Conservation (phyloP, 2,113 vertebrate genomes). For the Ceratotherium simum region DNA sequence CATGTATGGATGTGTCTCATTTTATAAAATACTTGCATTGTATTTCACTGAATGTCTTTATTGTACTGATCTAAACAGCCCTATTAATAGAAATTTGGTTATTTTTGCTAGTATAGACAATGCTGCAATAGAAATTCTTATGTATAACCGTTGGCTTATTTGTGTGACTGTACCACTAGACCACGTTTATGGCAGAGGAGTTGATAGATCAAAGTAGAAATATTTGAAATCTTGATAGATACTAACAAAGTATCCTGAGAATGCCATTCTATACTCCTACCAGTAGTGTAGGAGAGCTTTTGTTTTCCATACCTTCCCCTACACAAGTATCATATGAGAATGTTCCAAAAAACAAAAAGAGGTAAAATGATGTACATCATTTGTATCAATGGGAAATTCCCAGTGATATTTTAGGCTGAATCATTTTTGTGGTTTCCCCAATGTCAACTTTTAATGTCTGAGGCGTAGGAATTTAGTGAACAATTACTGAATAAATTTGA, state of each 20-base stretch:
- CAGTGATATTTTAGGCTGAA: neutral
- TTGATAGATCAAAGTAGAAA: neutral
- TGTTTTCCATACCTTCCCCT: neutral
- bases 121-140: neutral
- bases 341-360: slow-evolving; percentile 1
- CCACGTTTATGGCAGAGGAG: neutral
- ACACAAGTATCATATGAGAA: neutral
- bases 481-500: slow-evolving; percentile 14
- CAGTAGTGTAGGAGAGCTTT: neutral
- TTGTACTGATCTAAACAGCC: neutral
- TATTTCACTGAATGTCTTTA: neutral
- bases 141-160: neutral
- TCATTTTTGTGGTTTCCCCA: neutral
- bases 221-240: neutral
- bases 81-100: neutral
- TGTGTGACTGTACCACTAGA: neutral
- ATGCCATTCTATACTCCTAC: neutral
- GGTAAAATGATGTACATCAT: neutral
- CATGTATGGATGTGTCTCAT: neutral
- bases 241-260: neutral
- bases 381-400: neutral
- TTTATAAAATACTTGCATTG: neutral
- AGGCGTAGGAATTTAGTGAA: slow-evolving; percentile 21
- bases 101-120: neutral
- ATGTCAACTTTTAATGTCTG: neutral